phyloP scores from a whole-genome alignment of 2,888 invertebrate species.

The Tenthredo amoena region DNA sequence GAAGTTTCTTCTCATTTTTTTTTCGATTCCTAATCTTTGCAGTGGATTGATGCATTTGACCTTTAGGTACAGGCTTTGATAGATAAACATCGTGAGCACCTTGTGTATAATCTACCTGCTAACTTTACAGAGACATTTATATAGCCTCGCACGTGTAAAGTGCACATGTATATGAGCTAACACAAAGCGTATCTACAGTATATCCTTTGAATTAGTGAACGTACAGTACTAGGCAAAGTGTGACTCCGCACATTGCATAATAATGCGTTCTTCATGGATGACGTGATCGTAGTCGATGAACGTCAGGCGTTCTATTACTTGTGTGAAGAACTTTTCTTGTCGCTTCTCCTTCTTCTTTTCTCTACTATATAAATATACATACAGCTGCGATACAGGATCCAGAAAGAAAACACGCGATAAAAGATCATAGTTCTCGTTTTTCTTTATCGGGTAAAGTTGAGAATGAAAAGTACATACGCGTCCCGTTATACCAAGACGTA shows the following conservation, averaged over 20 bases:
- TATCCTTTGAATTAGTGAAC: slow-evolving; percentile 18
- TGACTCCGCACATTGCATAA: slow-evolving; percentile 41
- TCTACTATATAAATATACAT: background rate
- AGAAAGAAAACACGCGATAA: background rate
- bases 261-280: slow-evolving; percentile 43
- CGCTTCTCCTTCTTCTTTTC: background rate
- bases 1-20: background rate
- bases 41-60: background rate
- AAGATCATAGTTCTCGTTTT: background rate
- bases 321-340: slow-evolving; percentile 19
- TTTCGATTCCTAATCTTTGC: background rate
- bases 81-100: background rate
- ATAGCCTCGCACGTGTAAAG: background rate
- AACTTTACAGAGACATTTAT: background rate
- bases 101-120: background rate
- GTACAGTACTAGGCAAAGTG: slow-evolving; percentile 19
- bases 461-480: background rate
- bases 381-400: slow-evolving; percentile 8
- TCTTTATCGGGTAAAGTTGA: background rate
- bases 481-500: background rate
- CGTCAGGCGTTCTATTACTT: slow-evolving; percentile 21
- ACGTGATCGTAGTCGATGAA: slow-evolving; percentile 34
- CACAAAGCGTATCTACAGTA: background rate
- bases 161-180: background rate
- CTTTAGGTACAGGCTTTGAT: background rate